Conservation (phyloP, 2,888 invertebrate species). For the Gonocerus acuteangulatus region DNA sequence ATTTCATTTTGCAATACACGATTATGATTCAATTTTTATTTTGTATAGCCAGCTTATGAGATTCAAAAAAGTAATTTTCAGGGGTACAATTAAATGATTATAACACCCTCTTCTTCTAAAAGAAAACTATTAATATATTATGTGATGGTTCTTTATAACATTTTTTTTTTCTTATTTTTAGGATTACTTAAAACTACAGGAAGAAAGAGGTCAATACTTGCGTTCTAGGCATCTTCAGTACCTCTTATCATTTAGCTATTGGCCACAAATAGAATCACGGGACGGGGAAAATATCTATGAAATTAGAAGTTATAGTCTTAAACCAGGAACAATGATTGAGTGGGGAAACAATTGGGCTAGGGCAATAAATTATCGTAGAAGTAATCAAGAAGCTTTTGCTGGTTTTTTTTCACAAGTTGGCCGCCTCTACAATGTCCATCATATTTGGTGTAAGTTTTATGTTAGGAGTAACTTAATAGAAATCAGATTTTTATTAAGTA, state of each 20-base stretch:
- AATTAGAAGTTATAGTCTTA: constrained; percentile 82
- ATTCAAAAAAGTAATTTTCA: no score
- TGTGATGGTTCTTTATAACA: no score
- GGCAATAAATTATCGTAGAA: constrained; percentile 80
- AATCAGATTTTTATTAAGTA: no score
- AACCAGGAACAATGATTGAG: constrained; percentile 98
- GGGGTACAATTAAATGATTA: no score
- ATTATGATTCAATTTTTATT: no score
- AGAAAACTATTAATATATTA: no score
- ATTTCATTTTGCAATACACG: no score
- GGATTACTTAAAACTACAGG: constrained; percentile 64
- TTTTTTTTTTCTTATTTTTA: constrained; percentile 42
- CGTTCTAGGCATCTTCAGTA: constrained; percentile 87
- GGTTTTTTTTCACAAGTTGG: constrained; percentile 98
- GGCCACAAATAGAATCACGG: constrained; percentile 76
- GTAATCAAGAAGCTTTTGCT: constrained; percentile 91
- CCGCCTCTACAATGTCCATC: constrained; percentile 92
- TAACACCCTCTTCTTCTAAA: no score
- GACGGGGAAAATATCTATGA: constrained; percentile 80
- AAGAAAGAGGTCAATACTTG: constrained; percentile 68
- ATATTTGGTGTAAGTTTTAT: constrained; percentile 95
- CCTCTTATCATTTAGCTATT: constrained; percentile 91
- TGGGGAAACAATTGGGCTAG: constrained; percentile 99
- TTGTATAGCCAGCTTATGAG: no score
- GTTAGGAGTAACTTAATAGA: background rate